Conservation (phyloP, 30 jellyfish, hydroid and myxozoan species). For the Chrysaora quinquecirrha region DNA sequence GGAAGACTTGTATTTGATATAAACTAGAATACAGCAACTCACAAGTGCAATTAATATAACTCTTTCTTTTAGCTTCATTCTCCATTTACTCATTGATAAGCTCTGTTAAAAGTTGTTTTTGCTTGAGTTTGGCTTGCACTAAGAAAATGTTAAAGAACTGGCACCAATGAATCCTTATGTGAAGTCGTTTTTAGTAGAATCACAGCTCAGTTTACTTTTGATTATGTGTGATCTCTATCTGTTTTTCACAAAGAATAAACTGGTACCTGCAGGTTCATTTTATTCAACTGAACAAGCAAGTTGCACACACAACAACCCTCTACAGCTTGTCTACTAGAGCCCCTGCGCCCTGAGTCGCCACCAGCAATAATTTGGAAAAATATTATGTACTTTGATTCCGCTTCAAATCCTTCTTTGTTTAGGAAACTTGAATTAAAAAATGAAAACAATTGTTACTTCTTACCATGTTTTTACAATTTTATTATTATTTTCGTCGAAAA, state of each 20-base stretch:
- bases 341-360: too few species aligned
- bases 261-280: neutral
- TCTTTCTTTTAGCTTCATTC: slow-evolving; percentile 77
- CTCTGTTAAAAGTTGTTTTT: neutral
- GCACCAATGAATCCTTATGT: neutral
- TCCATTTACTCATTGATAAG: neutral
- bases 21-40: slow-evolving; percentile 37
- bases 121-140: neutral
- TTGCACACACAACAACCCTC: neutral
- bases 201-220: neutral
- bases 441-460: too few species aligned
- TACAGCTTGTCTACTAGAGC: neutral
- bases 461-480: too few species aligned
- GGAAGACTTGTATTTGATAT: slow-evolving; percentile 8
- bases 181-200: neutral
- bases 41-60: slow-evolving; percentile 29
- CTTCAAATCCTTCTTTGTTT: too few species aligned
- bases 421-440: too few species aligned
- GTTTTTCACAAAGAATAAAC: neutral
- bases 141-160: too few species aligned
- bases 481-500: too few species aligned
- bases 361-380: too few species aligned
- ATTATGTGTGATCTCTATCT: neutral
- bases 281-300: neutral
- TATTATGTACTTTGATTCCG: too few species aligned